A percentile compares a stretch with the other conserved stretches of the same genome.
phyloP scores from a whole-genome alignment of 2,888 invertebrate genomes.

The Limnephilus lunatus region DNA sequence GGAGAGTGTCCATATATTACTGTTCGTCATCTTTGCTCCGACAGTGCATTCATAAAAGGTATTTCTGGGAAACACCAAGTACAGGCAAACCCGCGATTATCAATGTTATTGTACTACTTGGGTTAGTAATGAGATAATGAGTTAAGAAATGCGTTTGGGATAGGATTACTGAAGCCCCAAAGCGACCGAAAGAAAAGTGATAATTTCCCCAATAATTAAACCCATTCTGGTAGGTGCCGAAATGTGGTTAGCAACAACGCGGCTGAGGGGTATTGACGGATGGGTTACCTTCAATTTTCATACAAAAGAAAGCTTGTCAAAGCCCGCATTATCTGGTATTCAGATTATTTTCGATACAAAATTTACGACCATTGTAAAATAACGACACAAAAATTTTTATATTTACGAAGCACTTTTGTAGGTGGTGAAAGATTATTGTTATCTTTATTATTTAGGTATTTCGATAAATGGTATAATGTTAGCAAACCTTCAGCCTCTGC shows the following conservation, averaged over 20 bases:
- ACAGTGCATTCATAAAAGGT: background rate
- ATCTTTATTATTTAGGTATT: too few species aligned
- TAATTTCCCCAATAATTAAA: background rate
- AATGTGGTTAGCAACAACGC: background rate
- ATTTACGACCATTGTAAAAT: background rate
- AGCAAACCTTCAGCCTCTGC: too few species aligned
- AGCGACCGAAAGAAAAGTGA: background rate
- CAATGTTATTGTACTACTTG: background rate
- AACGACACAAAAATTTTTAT: background rate
- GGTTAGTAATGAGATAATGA: background rate
- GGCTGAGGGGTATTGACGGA: background rate
- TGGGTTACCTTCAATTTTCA: background rate
- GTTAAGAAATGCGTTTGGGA: background rate
- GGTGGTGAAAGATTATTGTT: background rate
- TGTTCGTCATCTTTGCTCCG: background rate
- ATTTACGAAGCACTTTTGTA: background rate
- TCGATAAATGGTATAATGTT: too few species aligned
- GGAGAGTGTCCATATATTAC: background rate
- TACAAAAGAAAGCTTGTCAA: background rate
- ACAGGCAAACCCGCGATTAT: background rate
- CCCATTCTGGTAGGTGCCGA: background rate
- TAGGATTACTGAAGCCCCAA: background rate
- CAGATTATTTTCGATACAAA: background rate
- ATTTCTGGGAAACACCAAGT: background rate
- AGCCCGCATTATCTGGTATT: background rate